Conservation (phyloP, 2,797 vertebrate genomes). For the Lithobates pipiens region DNA sequence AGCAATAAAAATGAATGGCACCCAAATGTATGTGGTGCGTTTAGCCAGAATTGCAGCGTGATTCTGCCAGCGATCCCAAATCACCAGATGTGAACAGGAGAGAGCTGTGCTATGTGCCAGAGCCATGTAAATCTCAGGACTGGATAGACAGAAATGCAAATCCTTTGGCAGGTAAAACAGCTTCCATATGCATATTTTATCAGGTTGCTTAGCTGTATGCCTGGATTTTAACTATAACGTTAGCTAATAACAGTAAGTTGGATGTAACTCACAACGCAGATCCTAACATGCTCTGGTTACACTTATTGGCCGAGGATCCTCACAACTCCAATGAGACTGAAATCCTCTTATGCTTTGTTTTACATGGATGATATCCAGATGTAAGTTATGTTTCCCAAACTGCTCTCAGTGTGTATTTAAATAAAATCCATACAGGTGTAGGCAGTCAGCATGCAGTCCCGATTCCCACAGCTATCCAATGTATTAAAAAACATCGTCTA, state of each 20-base stretch:
- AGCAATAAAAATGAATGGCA: too few relatives aligned
- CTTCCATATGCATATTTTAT: too few relatives aligned
- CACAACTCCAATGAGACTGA: background rate
- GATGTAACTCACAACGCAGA: background rate
- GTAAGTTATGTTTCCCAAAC: background rate
- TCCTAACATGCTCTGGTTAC: background rate
- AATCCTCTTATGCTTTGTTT: slow-evolving; percentile 1
- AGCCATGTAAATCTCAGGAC: too few relatives aligned
- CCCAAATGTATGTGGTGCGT: too few relatives aligned
- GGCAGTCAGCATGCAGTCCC: background rate
- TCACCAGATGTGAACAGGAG: too few relatives aligned
- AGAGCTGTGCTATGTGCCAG: too few relatives aligned
- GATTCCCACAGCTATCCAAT: background rate
- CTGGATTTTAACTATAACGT: background rate
- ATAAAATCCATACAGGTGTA: slow-evolving; percentile 27
- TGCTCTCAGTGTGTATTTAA: background rate
- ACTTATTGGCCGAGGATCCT: background rate
- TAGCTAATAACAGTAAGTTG: background rate
- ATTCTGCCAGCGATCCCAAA: too few relatives aligned
- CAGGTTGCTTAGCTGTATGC: too few relatives aligned
- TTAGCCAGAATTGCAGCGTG: too few relatives aligned
- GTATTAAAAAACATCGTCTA: background rate
- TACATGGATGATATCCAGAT: slow-evolving; percentile 15
- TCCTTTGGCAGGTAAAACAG: too few relatives aligned
- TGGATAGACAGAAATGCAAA: too few relatives aligned